Evolutionary conservation across 2,797 vertebrate species (phyloP).

Genomic region (Microtus californicus): DNA sequence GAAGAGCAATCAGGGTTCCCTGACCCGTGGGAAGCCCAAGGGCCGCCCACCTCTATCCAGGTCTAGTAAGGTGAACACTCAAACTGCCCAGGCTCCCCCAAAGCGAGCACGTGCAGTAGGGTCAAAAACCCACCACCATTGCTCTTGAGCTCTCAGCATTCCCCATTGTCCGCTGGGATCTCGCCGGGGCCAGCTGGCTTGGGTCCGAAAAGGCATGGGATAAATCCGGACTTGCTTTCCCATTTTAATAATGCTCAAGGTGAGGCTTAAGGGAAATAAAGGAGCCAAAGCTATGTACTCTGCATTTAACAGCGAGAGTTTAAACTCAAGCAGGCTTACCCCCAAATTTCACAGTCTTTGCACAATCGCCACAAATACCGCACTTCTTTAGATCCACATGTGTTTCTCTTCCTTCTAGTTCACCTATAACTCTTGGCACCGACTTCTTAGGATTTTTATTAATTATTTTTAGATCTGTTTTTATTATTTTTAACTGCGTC

Average conservation of each 20-base stretch:
- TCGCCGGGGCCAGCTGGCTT: too few relatives aligned
- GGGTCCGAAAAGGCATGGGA: too few relatives aligned
- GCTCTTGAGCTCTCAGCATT: too few relatives aligned
- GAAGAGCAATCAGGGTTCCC: too few relatives aligned
- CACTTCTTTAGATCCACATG: background rate
- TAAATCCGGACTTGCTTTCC: too few relatives aligned
- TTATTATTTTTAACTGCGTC: background rate
- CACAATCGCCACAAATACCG: background rate
- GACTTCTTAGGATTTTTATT: constrained; percentile 9
- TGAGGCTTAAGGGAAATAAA: background rate
- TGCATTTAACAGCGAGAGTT: constrained; percentile 72
- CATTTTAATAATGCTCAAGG: background rate
- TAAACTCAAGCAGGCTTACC: constrained; percentile 65
- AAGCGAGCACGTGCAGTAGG: too few relatives aligned
- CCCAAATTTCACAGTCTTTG: background rate
- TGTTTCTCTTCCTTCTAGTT: background rate
- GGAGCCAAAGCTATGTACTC: background rate
- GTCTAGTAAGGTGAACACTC: too few relatives aligned
- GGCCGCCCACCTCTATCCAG: too few relatives aligned
- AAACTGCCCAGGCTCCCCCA: too few relatives aligned
- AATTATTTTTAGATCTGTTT: constrained; percentile 22
- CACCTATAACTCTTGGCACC: background rate
- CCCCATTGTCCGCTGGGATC: too few relatives aligned
- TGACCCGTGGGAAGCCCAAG: too few relatives aligned
- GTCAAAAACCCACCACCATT: too few relatives aligned